Percentiles rank a stretch among this genome's conserved stretches.
phyloP scores from a whole-genome alignment of 2,888 invertebrate genomes.

The Thecocarcelia acutangulata region DNA sequence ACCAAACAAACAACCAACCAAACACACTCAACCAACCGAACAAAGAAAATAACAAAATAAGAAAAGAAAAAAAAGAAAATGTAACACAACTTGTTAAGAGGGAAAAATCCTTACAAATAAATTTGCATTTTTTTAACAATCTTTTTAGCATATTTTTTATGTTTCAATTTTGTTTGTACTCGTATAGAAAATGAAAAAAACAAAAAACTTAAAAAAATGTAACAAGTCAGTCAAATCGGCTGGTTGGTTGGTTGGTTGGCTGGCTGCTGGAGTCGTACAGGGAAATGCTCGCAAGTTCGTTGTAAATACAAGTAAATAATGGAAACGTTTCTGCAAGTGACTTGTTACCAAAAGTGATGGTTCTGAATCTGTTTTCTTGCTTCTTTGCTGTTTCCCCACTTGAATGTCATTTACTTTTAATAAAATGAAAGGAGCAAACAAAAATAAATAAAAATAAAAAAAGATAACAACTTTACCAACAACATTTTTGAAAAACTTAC shows the following conservation, averaged over 20 bases:
- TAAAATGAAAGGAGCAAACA: slow-evolving; percentile 15
- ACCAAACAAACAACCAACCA: slow-evolving; percentile 6
- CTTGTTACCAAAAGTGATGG: slow-evolving; percentile 65
- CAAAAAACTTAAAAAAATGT: neutral
- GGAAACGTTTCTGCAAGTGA: slow-evolving; percentile 55
- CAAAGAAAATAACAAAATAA: neutral
- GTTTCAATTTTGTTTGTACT: slow-evolving; percentile 19
- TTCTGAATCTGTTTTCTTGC: slow-evolving; percentile 42
- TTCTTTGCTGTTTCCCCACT: neutral
- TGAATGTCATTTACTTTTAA: slow-evolving; percentile 56
- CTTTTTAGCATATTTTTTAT: slow-evolving; percentile 57
- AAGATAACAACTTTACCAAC: slow-evolving; percentile 2
- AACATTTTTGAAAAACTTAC: slow-evolving; percentile 10
- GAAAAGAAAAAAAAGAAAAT: slow-evolving; percentile 3
- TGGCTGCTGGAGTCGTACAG: neutral
- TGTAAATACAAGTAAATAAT: slow-evolving; percentile 27
- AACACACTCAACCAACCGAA: slow-evolving; percentile 27
- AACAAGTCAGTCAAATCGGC: slow-evolving; percentile 38
- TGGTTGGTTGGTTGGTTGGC: slow-evolving; percentile 13
- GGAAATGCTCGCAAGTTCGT: slow-evolving; percentile 21
- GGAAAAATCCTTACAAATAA: slow-evolving; percentile 57
- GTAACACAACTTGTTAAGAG: slow-evolving; percentile 44
- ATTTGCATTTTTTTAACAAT: slow-evolving; percentile 60
- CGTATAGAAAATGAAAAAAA: neutral
- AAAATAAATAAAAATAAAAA: too few relatives aligned